Base-by-base conservation (phyloP, 2,888 invertebrate genomes). In the Cosmorhoe ocellata region DNA sequence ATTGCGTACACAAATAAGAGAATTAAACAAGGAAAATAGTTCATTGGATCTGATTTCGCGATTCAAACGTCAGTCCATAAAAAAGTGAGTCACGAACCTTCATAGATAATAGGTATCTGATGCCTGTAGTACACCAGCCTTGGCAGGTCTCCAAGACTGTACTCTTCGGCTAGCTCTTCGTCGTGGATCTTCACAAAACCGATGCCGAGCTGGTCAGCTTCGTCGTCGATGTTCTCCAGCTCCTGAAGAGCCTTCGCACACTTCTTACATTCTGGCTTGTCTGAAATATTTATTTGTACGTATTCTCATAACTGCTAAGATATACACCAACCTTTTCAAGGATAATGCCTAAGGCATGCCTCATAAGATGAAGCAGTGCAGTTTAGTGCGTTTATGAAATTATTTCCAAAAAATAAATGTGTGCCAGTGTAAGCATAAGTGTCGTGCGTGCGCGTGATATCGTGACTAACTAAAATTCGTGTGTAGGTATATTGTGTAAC, bases 171-270 rank as follows among this genome's bases (percentile, higher is more conserved):
- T 64, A 98, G 91, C 69, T 93, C 93, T 84, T 97, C 96, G 78
- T 98, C 98, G 73, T 97, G 95, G 76, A 98, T 97, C 89, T 98
- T 98, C 59, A 98, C 97, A 82, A 98, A 97, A 64, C 97, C 97
- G 74, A 98, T 97, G 58, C 97, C 97, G 61, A 98, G 92, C 81
- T 97, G 97, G 85, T 97, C 97, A 27, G 97, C 97, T 83, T 98
- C 97, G 73, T 98, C 97, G 76, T 97, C 97, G 76, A 98, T 97
- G 88, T 97, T 97, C 85, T 98, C 97, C 82, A 98, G 82, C 85
- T 97, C 97, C 85, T 95, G 95, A 58, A 97, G 91, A 47, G 96
- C 97, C 86, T 96, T 97, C 53, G 96, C 93, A 81, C 97, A 97
- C 88, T 95, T 97, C 80, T 96, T 96, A 91, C 97, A 97, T 83